Evolutionary conservation across 2,113 vertebrate genomes (phyloP).

Genomic region (Notarius quadriscutis): DNA sequence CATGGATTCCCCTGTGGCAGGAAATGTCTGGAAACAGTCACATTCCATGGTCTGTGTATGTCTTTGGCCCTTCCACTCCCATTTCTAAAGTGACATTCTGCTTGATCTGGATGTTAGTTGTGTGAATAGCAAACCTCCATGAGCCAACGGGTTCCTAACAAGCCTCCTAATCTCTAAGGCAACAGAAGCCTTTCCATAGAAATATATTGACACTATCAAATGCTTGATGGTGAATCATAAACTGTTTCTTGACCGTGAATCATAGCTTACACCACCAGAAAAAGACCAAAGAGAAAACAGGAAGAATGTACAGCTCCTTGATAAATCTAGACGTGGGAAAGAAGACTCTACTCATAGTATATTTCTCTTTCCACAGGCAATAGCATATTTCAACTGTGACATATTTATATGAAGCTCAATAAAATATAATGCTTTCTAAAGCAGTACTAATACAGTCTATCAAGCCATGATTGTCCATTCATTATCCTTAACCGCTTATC

Average conservation of each 20-base stretch:
- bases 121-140: slow-evolving; percentile 21
- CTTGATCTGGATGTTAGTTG: slow-evolving; percentile 11
- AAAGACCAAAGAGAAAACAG: slow-evolving; percentile 15
- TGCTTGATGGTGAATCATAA: slow-evolving; percentile 4
- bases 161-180: slow-evolving; percentile 32
- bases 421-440: slow-evolving; percentile 66
- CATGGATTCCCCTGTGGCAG: slow-evolving; percentile 28
- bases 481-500: too few species aligned
- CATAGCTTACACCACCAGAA: slow-evolving; percentile 36
- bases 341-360: slow-evolving; percentile 41
- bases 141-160: slow-evolving; percentile 26
- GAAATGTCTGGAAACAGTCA: slow-evolving; percentile 11
- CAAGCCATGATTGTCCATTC: slow-evolving; percentile 11
- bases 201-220: slow-evolving; percentile 18
- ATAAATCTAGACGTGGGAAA: slow-evolving; percentile 4
- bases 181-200: slow-evolving; percentile 8
- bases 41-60: background rate
- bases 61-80: background rate
- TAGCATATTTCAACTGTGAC: slow-evolving; percentile 61
- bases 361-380: slow-evolving; percentile 61
- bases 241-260: slow-evolving; percentile 28
- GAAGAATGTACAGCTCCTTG: slow-evolving; percentile 5
- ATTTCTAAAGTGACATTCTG: background rate
- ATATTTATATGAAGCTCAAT: slow-evolving; percentile 66
- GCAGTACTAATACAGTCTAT: slow-evolving; percentile 36